A percentile compares a stretch with the other conserved stretches of the same genome.
Conservation (phyloP, 2,888 invertebrate genomes). For the Pollenia amentaria region DNA sequence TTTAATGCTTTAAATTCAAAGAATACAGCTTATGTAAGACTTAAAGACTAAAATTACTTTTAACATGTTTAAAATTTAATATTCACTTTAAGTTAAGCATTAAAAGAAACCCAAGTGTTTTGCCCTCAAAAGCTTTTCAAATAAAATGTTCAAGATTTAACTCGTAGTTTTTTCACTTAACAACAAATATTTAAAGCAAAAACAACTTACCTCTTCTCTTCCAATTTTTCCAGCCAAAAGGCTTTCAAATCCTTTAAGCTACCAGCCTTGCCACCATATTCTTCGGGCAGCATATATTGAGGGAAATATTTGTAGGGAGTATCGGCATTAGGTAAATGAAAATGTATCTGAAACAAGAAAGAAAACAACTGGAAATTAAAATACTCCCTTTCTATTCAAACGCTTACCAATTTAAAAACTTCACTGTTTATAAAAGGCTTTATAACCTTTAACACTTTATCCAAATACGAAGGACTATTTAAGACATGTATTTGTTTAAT, state of each 20-base stretch:
- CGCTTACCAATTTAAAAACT: slow-evolving; percentile 87
- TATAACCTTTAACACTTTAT: slow-evolving; percentile 87
- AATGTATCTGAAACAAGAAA: slow-evolving; percentile 86
- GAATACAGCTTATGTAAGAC: too few relatives aligned
- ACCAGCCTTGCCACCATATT: slow-evolving; percentile 89
- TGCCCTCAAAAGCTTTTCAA: background rate
- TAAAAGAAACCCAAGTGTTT: slow-evolving; percentile 2
- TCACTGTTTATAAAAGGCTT: slow-evolving; percentile 89
- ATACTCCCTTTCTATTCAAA: too few relatives aligned
- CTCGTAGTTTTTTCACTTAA: too few relatives aligned
- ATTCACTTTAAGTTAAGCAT: too few relatives aligned
- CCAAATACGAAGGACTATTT: slow-evolving; percentile 88
- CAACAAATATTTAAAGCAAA: background rate
- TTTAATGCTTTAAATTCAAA: too few relatives aligned
- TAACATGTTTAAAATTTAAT: too few relatives aligned
- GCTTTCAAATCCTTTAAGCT: slow-evolving; percentile 87
- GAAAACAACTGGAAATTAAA: background rate
- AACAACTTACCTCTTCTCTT: slow-evolving; percentile 86
- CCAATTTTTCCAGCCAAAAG: slow-evolving; percentile 87
- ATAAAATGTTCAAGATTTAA: background rate
- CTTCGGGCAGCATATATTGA: slow-evolving; percentile 87
- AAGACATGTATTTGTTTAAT: slow-evolving; percentile 88
- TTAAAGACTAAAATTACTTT: too few relatives aligned
- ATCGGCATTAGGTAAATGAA: slow-evolving; percentile 88
- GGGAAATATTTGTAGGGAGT: slow-evolving; percentile 88